These are phyloP conservation scores for Terebella lapidaria DNA, from an alignment of 2,888 invertebrate species.

Conservation along the genomic window DNA sequence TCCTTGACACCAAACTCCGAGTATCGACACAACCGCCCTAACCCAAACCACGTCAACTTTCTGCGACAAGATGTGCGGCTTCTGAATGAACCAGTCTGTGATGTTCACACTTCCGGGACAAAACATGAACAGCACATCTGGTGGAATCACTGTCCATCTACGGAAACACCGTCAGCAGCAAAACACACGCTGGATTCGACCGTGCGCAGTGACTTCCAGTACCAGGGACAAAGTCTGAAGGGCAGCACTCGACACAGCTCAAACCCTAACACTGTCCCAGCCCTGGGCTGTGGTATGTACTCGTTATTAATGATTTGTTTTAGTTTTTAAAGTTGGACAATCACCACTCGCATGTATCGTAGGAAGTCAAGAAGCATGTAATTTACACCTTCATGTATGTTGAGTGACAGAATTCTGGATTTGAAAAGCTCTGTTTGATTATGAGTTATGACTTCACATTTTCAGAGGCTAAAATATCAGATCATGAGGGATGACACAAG, in stretches of 20 bases:
- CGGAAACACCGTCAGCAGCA: background rate
- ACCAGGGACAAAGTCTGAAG: constrained; percentile 15
- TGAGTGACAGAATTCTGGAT: too few species aligned
- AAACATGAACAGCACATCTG: constrained; percentile 32
- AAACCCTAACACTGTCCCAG: constrained; percentile 36
- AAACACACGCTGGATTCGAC: constrained; percentile 38
- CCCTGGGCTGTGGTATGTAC: constrained; percentile 34
- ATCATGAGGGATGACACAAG: too few species aligned
- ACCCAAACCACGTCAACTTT: constrained; percentile 39
- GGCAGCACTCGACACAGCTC: constrained; percentile 31
- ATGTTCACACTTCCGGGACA: constrained; percentile 33
- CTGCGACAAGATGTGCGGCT: constrained; percentile 41
- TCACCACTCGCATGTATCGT: too few species aligned
- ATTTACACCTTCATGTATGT: too few species aligned
- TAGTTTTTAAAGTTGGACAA: too few species aligned
- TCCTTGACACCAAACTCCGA: constrained; percentile 17
- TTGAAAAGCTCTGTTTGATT: too few species aligned
- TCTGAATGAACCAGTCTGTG: constrained; percentile 46
- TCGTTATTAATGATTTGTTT: too few species aligned
- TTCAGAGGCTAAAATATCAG: too few species aligned
- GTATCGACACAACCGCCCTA: constrained; percentile 36
- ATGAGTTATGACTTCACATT: too few species aligned
- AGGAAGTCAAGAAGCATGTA: too few species aligned
- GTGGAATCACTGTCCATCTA: constrained; percentile 36
- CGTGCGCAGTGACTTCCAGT: constrained; percentile 35